Evolutionary conservation across 2,888 invertebrate species (phyloP), one percentile per base, ranked within the genome.

Genomic region (Hypercompe scribonia): DNA sequence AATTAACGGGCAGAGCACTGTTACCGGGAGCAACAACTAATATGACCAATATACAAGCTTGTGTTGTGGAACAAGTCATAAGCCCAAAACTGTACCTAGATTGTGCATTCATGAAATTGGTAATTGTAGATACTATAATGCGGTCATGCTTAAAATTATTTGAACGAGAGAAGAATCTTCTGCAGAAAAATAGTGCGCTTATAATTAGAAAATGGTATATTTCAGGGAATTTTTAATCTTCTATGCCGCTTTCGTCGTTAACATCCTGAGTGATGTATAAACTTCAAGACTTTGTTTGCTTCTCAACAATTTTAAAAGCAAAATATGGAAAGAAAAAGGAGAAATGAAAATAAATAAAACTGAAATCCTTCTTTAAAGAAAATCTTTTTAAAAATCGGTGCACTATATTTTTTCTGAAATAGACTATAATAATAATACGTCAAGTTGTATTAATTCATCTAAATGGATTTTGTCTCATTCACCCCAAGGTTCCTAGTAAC

Each of bases 1-100:
- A 87, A 88, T 88, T 88, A 87, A 84, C 78, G 81, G 76, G n/a
- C 75, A 69, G 75, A 69, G 58, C 76, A 76, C 68, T 78, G 71
- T 68, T 84, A 83, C 81, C 71, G 71, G 61, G 75, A 84, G 87
- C 74, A 61, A 76, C 76, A 73, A 79, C 80, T 82, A 82, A 86
- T 86, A 84, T 81, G 74, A 68, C 71, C 79, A 76, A 78, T 79
- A 77, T 75, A 74, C 67, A 58, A 28, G 34, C 31, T 31, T 13
- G 18, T 18, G 24, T 0, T 21, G 11, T 54, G 76, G 81, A 34
- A 18, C 50, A 78, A 77, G 63, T 46, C 54, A 72, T 24, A 28
- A 71, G 70, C 15, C 28, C 2, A 68, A 31, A 33, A 54, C 68
- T 24, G 1, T 2, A 28, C 2, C 28, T 15, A 39, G 18, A 11